These are phyloP conservation scores for Acipenser oxyrinchus DNA, from an alignment of 2,797 vertebrate species.

Conservation along the genomic window DNA sequence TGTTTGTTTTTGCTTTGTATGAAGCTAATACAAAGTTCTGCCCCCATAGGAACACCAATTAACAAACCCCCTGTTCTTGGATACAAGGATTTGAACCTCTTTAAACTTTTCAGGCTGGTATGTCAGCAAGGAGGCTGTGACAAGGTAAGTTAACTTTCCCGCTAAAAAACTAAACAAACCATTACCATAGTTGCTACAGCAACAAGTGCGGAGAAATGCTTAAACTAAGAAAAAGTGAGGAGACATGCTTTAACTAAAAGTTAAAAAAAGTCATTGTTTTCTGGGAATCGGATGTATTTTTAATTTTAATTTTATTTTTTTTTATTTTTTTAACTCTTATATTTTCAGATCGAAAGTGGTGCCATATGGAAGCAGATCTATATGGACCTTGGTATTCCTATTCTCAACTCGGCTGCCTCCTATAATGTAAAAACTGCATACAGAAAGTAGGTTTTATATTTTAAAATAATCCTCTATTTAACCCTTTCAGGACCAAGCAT, in stretches of 20 bases:
- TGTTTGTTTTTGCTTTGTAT: no score
- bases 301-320: conserved; percentile 22
- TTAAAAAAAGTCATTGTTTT: background rate
- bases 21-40: no score
- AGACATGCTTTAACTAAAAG: background rate
- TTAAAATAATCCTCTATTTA: no score
- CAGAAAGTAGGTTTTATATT: conserved; percentile 76
- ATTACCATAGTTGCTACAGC: no score
- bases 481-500: no score
- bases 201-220: no score
- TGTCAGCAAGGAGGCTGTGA: conserved; percentile 88
- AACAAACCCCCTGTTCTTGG: conserved; percentile 97
- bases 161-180: no score
- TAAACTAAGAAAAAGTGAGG: no score
- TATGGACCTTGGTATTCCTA: conserved; percentile 96
- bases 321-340: background rate
- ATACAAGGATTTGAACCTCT: conserved; percentile 96
- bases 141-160: conserved; percentile 61
- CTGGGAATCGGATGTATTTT: background rate
- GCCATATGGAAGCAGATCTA: conserved; percentile 98
- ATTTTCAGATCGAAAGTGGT: conserved; percentile 84
- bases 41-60: conserved; percentile 81
- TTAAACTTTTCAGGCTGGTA: conserved; percentile 93
- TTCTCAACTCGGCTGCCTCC: conserved; percentile 96
- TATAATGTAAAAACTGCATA: conserved; percentile 99